Evolutionary conservation across 1,140 invertebrate species (phyloP), one percentile per base, ranked within the genome.

Genomic region (Lepidurus apus): DNA sequence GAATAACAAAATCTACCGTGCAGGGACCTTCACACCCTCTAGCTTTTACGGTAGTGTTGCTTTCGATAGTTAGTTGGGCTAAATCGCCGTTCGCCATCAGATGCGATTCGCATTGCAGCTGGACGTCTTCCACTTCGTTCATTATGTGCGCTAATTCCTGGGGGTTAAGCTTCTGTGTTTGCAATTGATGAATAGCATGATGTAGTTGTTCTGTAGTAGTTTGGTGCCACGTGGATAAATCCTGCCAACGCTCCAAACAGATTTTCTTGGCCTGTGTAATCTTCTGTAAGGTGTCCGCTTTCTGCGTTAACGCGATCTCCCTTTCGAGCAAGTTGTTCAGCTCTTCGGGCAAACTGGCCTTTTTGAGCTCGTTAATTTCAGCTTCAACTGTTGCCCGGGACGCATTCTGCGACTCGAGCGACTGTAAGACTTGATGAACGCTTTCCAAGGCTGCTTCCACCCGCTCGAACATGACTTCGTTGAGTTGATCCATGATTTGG

Each of bases 221-320:
- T 80, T 91, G 89, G 80, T 92, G 90, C 92, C 93, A 95, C 79
- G 90, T 91, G 17, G 94, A 83, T 42, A 96, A 87, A 81, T 95
- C 92, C 1, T 88, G 89, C 93, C 94, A 96, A 80, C 93, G 93
- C 83, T 95, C 91, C 34, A 96, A 85, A 21, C 89, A 87, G 1
- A 86, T 87, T 84, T 92, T 93, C 83, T 93, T 93, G 80, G 90
- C 88, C 82, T 89, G 87, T 78, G 97, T 86, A 80, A 91, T 90
- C 24, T 90, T 89, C 83, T 94, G 91, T 10, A 94, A 87, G 21
- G 90, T 88, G 81, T 79, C 44, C 8, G 74, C 45, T 24, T 74
- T 47, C 75, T 74, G 26, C 65, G 43, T 43, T 74, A 96, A 85
- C 42, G 89, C 87, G 0, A 90, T 89, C 82, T 94, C 95, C 7